A percentile compares a stretch with the other conserved stretches of the same genome.
phyloP scores from a whole-genome alignment of 2,888 invertebrate species.

The Oligia fasciuncula region DNA sequence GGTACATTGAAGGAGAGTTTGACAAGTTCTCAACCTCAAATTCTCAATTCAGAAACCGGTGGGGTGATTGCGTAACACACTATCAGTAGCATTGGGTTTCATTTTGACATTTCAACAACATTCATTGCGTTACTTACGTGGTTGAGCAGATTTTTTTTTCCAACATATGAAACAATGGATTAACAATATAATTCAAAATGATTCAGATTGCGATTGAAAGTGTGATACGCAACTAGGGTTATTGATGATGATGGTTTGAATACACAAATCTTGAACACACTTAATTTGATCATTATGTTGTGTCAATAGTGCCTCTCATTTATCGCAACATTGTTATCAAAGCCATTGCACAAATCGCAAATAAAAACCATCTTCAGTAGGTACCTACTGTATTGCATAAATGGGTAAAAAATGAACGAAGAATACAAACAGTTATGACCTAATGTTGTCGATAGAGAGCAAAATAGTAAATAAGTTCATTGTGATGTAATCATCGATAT shows the following conservation, averaged over 20 bases:
- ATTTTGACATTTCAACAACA: no score
- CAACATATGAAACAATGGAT: no score
- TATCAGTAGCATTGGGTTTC: no score
- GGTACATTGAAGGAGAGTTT: not conserved
- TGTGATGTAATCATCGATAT: conserved; percentile 20
- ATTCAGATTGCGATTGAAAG: not conserved
- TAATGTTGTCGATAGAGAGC: not conserved
- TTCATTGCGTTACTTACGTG: no score
- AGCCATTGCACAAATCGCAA: not conserved
- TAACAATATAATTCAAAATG: no score
- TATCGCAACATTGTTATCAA: not conserved
- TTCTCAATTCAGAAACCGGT: not conserved
- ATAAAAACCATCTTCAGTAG: not conserved
- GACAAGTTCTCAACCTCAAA: not conserved
- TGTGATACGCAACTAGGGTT: not conserved
- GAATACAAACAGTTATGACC: not conserved
- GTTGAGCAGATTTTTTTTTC: no score
- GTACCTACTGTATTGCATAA: not conserved
- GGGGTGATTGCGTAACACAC: no score
- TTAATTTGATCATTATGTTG: not conserved
- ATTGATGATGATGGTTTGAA: not conserved
- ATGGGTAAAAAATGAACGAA: not conserved
- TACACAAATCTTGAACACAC: not conserved
- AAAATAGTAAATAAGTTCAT: not conserved
- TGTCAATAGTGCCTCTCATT: not conserved